Evolutionary conservation across 2,888 invertebrate species (phyloP).

Genomic region (Cosmia trapezina): DNA sequence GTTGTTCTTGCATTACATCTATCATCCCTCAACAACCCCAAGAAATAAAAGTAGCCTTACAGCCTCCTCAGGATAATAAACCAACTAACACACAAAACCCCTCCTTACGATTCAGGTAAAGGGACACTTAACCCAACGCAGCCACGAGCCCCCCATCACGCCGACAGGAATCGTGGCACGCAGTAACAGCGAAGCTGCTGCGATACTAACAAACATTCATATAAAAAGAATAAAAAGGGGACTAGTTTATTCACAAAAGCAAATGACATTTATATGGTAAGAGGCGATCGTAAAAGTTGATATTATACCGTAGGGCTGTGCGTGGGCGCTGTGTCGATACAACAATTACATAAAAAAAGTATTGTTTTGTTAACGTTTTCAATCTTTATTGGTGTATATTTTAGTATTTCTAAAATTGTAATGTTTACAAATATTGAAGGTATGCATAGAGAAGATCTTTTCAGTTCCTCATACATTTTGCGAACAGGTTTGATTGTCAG

Average conservation of each 20-base stretch:
- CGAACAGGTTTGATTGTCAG: too few species aligned
- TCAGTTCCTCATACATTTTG: neutral
- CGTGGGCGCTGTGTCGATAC: conserved; percentile 29
- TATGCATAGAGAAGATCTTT: neutral
- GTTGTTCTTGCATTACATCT: conserved; percentile 15
- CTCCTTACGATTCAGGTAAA: conserved; percentile 43
- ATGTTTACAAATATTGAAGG: too few species aligned
- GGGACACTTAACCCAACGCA: conserved; percentile 48
- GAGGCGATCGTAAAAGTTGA: conserved; percentile 69
- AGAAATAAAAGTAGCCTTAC: conserved; percentile 26
- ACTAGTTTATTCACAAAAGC: conserved; percentile 70
- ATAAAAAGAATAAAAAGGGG: conserved; percentile 69
- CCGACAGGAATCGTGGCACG: conserved; percentile 59
- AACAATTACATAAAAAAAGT: conserved; percentile 3
- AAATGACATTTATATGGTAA: conserved; percentile 71
- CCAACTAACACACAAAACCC: conserved; percentile 45
- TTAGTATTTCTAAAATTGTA: neutral
- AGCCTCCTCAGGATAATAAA: conserved; percentile 46
- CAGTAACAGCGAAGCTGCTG: conserved; percentile 64
- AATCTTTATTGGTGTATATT: neutral
- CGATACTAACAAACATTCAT: conserved; percentile 67
- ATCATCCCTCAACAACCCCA: conserved; percentile 17
- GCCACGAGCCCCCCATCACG: conserved; percentile 47
- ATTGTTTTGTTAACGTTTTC: neutral
- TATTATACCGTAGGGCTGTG: conserved; percentile 63